Evolutionary conservation across 2,113 vertebrate genomes (phyloP).

Genomic region (Corvus moneduloides): DNA sequence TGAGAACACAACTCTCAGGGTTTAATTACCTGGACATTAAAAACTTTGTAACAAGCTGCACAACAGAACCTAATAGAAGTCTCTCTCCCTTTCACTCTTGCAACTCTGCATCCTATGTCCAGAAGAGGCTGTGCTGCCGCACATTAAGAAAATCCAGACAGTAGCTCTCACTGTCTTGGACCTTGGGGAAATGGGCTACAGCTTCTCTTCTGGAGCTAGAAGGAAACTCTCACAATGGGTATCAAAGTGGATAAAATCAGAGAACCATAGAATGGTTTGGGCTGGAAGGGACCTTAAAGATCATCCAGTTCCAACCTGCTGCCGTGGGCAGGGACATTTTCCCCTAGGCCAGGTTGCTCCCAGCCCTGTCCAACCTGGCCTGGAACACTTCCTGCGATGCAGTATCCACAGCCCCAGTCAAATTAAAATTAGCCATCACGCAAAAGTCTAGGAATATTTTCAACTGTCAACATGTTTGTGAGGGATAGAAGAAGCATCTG

Average conservation of each 20-base stretch:
- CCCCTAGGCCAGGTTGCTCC: not conserved
- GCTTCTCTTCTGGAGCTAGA: not conserved
- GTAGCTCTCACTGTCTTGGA: not conserved
- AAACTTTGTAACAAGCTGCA: not conserved
- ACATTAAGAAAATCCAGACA: not conserved
- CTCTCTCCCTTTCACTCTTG: not conserved
- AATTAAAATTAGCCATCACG: not conserved
- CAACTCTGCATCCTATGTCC: fast-evolving
- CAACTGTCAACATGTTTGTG: not conserved
- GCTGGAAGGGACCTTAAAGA: not conserved
- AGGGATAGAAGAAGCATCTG: not conserved
- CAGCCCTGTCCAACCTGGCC: fast-evolving
- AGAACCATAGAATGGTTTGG: not conserved
- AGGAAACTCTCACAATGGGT: fast-evolving
- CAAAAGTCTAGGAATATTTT: not conserved
- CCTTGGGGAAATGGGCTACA: not conserved
- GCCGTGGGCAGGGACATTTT: not conserved
- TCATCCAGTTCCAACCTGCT: not conserved
- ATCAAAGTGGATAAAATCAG: not conserved
- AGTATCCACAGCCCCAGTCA: fast-evolving
- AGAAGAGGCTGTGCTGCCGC: not conserved
- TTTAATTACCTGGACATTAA: not conserved
- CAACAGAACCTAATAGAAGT: not conserved
- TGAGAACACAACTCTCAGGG: not conserved
- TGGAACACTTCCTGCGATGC: not conserved